A percentile compares a stretch with the other conserved stretches of the same genome.
Evolutionary conservation across 2,113 vertebrate species (phyloP).

Genomic region (Toxotes chatareus): DNA sequence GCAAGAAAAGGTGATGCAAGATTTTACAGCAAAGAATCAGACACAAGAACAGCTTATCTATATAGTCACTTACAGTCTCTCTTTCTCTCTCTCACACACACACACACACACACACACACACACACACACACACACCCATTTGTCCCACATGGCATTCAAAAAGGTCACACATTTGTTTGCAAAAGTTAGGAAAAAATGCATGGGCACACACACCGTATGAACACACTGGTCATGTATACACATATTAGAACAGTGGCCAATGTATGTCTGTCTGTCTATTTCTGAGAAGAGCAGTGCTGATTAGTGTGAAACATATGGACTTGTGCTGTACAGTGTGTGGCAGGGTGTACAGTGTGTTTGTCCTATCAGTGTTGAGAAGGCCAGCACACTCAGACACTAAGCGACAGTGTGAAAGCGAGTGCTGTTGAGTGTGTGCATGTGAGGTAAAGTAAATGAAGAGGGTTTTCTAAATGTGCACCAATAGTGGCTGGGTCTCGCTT

Average conservation of each 20-base stretch:
- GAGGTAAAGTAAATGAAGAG: slow-evolving; percentile 52
- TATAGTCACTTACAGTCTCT: slow-evolving; percentile 1
- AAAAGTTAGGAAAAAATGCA: slow-evolving; percentile 58
- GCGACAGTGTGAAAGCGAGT: slow-evolving; percentile 33
- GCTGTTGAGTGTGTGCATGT: slow-evolving; percentile 20
- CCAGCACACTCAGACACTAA: slow-evolving; percentile 62
- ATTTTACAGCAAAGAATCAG: slow-evolving; percentile 59
- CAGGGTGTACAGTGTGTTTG: slow-evolving; percentile 53
- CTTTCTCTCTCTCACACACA: slow-evolving; percentile 22
- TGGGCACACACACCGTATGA: slow-evolving; percentile 75
- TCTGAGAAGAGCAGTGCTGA: slow-evolving; percentile 67
- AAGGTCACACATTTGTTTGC: slow-evolving; percentile 53
- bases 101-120: slow-evolving; percentile 30
- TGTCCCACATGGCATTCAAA: slow-evolving; percentile 32
- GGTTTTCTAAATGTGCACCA: slow-evolving; percentile 83
- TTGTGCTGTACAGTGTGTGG: slow-evolving; percentile 75
- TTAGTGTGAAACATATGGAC: slow-evolving; percentile 43
- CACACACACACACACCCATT: slow-evolving; percentile 14
- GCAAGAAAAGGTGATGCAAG: slow-evolving; percentile 58
- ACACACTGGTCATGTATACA: slow-evolving; percentile 71
- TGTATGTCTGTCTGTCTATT: slow-evolving; percentile 76
- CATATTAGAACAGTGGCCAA: slow-evolving; percentile 66
- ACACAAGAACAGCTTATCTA: slow-evolving; percentile 37
- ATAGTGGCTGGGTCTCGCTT: slow-evolving; percentile 90
- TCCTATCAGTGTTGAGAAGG: slow-evolving; percentile 53